Percentiles rank a stretch among this genome's conserved stretches.
phyloP scores from a whole-genome alignment of 37 sponge, comb jelly and placozoan species.

The Ianthella basta region DNA sequence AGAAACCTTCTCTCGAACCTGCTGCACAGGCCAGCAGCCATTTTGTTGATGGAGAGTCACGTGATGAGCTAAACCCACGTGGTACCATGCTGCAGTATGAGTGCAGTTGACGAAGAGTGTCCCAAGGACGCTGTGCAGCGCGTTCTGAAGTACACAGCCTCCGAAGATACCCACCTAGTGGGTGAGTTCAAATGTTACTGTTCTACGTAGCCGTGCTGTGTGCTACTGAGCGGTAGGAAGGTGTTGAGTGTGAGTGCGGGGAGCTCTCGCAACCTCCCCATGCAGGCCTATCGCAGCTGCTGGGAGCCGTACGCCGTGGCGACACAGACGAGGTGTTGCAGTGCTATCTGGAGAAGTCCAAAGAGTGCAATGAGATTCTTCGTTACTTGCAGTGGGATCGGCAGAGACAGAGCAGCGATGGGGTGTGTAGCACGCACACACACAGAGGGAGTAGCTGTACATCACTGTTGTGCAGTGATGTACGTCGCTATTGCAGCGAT shows the following conservation, averaged over 20 bases:
- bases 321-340: conserved; percentile 3
- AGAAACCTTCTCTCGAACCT: too few relatives aligned
- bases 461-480: too few relatives aligned
- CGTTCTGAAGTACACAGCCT: conserved; percentile 18
- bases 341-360: conserved; percentile 39
- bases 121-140: background rate
- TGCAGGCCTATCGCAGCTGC: conserved; percentile 52
- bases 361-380: conserved; percentile 48
- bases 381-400: conserved; percentile 48
- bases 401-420: conserved; percentile 48
- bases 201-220: too few relatives aligned
- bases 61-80: too few relatives aligned
- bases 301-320: conserved; percentile 24
- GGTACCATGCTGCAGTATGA: too few relatives aligned
- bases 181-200: conserved; percentile 29
- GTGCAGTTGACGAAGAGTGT: background rate
- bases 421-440: conserved; percentile 29
- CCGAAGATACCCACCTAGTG: conserved; percentile 45
- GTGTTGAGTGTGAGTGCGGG: too few relatives aligned
- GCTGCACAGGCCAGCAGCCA: too few relatives aligned
- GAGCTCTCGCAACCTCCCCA: too few relatives aligned
- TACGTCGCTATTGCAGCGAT: too few relatives aligned
- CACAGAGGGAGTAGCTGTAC: too few relatives aligned
- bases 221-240: too few relatives aligned
- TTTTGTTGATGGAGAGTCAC: too few relatives aligned